These are phyloP conservation scores for Esperia sulphurella DNA, from an alignment of 2,888 invertebrate genomes.

Conservation along the genomic window DNA sequence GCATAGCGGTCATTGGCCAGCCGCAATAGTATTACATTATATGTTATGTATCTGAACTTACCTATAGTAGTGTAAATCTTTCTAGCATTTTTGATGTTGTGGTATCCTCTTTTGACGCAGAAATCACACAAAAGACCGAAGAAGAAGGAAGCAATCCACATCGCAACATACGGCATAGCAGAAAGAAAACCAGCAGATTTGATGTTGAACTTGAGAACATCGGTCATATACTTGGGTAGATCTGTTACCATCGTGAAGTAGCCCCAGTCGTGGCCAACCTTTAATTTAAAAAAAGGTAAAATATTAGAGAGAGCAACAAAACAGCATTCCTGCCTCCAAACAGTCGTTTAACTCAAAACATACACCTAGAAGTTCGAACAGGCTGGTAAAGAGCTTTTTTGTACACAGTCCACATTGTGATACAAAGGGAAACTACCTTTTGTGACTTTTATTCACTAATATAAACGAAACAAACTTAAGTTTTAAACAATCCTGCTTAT, in stretches of 20 bases:
- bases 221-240: slow-evolving; percentile 84
- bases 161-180: slow-evolving; percentile 82
- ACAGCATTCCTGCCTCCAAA: too few relatives aligned
- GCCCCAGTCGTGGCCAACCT: slow-evolving; percentile 85
- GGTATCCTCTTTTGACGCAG: slow-evolving; percentile 79
- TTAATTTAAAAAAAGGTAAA: slow-evolving; percentile 12
- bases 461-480: too few relatives aligned
- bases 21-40: too few relatives aligned
- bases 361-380: too few relatives aligned
- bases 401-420: too few relatives aligned
- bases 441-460: too few relatives aligned
- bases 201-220: slow-evolving; percentile 83
- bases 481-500: too few relatives aligned
- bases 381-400: too few relatives aligned
- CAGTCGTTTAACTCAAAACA: too few relatives aligned
- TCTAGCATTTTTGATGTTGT: slow-evolving; percentile 79
- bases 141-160: slow-evolving; percentile 82
- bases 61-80: slow-evolving; percentile 85
- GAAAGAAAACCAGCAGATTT: slow-evolving; percentile 81
- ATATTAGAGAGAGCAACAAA: too few relatives aligned
- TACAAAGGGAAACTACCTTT: too few relatives aligned
- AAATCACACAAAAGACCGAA: slow-evolving; percentile 86
- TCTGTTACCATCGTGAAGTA: slow-evolving; percentile 86
- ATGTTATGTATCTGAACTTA: slow-evolving; percentile 45
- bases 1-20: too few relatives aligned